Evolutionary conservation across 2,888 invertebrate genomes (phyloP).

Genomic region (Nebria brevicollis): DNA sequence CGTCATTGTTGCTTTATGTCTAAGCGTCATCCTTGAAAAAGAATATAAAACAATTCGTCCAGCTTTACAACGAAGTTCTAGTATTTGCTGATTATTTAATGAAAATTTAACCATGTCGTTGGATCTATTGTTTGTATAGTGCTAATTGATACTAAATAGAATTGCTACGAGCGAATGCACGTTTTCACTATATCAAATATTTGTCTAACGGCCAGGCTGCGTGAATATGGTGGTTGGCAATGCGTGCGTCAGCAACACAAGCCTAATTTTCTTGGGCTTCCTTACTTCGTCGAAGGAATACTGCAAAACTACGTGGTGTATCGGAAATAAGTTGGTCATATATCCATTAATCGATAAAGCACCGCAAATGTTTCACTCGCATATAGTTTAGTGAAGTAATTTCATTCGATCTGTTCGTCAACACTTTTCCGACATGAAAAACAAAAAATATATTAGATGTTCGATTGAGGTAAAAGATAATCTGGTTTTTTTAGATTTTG

Average conservation of each 20-base stretch:
- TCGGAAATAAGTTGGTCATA: conserved; percentile 21
- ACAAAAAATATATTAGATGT: not conserved
- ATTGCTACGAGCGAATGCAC: not conserved
- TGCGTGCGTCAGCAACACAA: not conserved
- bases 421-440: not conserved
- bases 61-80: not conserved
- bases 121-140: not conserved
- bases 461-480: too few species aligned
- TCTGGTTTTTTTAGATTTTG: too few species aligned
- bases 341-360: conserved; percentile 37
- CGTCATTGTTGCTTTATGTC: too few species aligned
- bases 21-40: too few species aligned
- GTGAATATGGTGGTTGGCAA: not conserved
- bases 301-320: conserved; percentile 26
- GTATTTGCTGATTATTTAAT: not conserved
- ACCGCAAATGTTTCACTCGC: conserved; percentile 22
- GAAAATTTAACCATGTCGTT: not conserved
- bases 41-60: too few species aligned
- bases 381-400: not conserved
- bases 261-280: not conserved
- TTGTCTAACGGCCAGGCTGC: not conserved
- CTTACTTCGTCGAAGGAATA: conserved; percentile 12
- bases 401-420: not conserved
- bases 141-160: not conserved
- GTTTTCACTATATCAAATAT: not conserved